Evolutionary conservation across 2,888 invertebrate genomes (phyloP), one percentile per base, ranked within the genome.

Genomic region (Octonoba sinensis): DNA sequence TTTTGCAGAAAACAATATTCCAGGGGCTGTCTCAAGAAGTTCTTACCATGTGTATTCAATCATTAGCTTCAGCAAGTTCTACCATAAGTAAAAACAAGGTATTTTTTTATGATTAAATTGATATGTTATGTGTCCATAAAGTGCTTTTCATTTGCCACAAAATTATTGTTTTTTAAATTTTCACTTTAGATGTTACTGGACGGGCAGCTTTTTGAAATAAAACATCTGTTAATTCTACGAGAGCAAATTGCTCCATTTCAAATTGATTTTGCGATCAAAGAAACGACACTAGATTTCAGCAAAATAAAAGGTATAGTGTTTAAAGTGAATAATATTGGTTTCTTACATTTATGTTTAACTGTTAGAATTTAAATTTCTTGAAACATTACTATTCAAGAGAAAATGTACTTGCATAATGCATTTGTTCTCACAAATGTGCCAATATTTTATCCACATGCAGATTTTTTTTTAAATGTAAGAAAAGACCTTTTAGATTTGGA

Each of bases 161-260:
- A 60, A 20, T 60, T 24, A 1, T 11, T 24, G 24, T 47, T 46
- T 60, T 69, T 62, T 69, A 70, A 66, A 46, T 57, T 70, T 75
- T 47, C 36, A 60, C 77, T 62, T 54, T 67, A 94, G 89, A 93
- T 93, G 0, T 89, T 90, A n/a, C 91, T 97, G n/a, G 98, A 99
- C 89, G 97, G 96, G 0, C 93, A 95, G 87, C 90, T 99, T n/a
- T 99, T 99, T 89, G 94, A 98, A 89, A 96, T 99, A 59, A 99
- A 99, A 88, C 99, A 99, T 89, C 90, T 99, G 79, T 90, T 99
- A 3, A 99, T 99, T 79, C 90, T 99, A 1, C 90, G 99, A 24
- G 99, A 99, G 88, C 99, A 99, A 89, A 99, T 99, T 44, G 96
- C 98, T 0, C 99, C 99, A 0, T 99, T 99, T 88, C 96, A 98